Evolutionary conservation across 2,113 vertebrate genomes (phyloP).

Genomic region (Otocyon megalotis): DNA sequence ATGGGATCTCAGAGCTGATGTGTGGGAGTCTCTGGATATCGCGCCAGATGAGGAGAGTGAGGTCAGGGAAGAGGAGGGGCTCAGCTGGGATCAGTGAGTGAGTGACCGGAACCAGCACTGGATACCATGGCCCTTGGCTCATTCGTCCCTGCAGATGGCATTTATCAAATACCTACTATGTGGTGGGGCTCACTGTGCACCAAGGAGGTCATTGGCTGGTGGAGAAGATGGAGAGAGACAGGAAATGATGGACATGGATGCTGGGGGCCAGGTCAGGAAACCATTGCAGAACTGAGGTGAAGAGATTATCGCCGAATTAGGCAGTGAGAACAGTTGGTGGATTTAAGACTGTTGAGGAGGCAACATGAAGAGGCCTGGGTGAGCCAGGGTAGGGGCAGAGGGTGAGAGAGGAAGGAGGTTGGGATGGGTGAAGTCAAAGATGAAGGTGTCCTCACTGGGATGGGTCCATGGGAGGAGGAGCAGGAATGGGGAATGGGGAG

Average conservation of each 20-base stretch:
- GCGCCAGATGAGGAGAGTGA: not conserved
- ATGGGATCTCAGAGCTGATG: not conserved
- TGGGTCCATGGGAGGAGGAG: not conserved
- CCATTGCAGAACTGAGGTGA: not conserved
- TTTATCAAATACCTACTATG: not conserved
- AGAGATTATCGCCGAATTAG: not conserved
- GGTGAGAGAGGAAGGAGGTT: not conserved
- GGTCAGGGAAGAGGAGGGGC: not conserved
- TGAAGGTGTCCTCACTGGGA: not conserved
- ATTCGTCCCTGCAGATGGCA: not conserved
- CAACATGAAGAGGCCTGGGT: not conserved
- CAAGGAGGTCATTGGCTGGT: not conserved
- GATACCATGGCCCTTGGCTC: not conserved
- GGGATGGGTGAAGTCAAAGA: not conserved
- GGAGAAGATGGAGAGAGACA: not conserved
- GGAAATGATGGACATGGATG: not conserved
- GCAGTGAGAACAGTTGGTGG: not conserved
- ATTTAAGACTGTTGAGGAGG: not conserved
- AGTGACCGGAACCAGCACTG: not conserved
- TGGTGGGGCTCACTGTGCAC: not conserved
- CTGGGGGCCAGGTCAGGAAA: not conserved
- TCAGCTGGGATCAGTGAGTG: not conserved
- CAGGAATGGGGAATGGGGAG: too few species aligned
- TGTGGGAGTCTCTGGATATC: not conserved
- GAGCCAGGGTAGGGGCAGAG: accelerated